Conservation (phyloP, 2,888 invertebrate species). For the Serrognathus titanus region DNA sequence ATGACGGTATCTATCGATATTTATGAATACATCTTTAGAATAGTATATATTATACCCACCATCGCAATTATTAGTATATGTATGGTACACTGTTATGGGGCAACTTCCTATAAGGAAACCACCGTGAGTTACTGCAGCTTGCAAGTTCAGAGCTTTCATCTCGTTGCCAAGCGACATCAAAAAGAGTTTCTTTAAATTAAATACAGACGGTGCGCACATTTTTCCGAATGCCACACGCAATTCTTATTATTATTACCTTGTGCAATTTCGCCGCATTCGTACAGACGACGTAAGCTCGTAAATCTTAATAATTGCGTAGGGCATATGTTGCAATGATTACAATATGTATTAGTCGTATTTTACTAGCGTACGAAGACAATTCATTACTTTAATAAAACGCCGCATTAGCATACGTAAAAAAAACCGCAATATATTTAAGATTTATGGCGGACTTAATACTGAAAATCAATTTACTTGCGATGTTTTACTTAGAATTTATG, state of each 20-base stretch:
- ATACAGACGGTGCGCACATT: slow-evolving; percentile 2
- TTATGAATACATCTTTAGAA: slow-evolving; percentile 19
- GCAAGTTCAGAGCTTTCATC: neutral
- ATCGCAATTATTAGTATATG: slow-evolving; percentile 21
- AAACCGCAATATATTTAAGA: slow-evolving; percentile 13
- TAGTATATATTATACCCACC: slow-evolving; percentile 12
- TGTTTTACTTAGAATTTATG: too few relatives aligned
- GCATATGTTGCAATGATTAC: slow-evolving; percentile 19
- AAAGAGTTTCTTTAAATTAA: slow-evolving; percentile 1
- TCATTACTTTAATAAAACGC: slow-evolving; percentile 21
- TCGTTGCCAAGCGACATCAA: neutral
- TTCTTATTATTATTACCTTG: neutral
- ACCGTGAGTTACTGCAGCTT: slow-evolving; percentile 9
- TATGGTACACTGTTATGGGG: slow-evolving; percentile 3
- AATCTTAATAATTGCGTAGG: slow-evolving; percentile 20
- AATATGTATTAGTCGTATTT: slow-evolving; percentile 22
- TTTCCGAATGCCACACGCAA: neutral
- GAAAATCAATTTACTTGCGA: slow-evolving; percentile 16
- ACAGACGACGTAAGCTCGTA: slow-evolving; percentile 18
- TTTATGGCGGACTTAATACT: slow-evolving; percentile 16
- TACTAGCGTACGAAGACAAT: slow-evolving; percentile 12
- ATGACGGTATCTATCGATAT: slow-evolving; percentile 26
- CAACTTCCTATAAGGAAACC: slow-evolving; percentile 6
- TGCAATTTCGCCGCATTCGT: slow-evolving; percentile 5
- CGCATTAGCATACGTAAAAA: slow-evolving; percentile 18